Conservation (phyloP, 1,140 invertebrate genomes). For the Platorchestia sp. region DNA sequence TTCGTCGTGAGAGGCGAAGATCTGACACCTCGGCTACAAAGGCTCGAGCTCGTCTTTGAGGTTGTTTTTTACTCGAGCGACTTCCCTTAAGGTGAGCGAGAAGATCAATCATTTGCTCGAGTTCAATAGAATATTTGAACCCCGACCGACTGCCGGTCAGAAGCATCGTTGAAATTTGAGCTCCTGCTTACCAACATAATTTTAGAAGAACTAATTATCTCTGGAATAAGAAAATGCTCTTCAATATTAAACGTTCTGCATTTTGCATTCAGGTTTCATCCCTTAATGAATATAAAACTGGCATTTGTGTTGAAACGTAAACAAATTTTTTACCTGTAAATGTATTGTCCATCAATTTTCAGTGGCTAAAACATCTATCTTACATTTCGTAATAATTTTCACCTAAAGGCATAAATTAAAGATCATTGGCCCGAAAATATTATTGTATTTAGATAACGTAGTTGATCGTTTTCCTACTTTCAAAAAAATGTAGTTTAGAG, state of each 20-base stretch:
- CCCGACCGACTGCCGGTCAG: neutral
- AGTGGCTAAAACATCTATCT: no score
- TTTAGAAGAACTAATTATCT: neutral
- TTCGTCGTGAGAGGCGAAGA: neutral
- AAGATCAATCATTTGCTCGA: constrained; percentile 12
- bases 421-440: no score
- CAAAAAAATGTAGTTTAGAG: no score
- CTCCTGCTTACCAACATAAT: neutral
- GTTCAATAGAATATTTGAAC: constrained; percentile 23
- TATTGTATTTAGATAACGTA: no score
- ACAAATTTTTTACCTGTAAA: no score
- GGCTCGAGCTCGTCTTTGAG: neutral
- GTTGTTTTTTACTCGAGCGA: constrained; percentile 1
- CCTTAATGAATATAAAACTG: no score
- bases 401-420: no score
- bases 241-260: neutral
- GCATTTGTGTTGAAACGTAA: no score
- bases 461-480: no score
- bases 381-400: no score
- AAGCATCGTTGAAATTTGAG: neutral
- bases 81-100: neutral
- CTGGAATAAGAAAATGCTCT: neutral
- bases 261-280: no score
- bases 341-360: no score
- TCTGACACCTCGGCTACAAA: constrained; percentile 3